Evolutionary conservation across 2,888 invertebrate genomes (phyloP).

Genomic region (Chymomyza caudatula): DNA sequence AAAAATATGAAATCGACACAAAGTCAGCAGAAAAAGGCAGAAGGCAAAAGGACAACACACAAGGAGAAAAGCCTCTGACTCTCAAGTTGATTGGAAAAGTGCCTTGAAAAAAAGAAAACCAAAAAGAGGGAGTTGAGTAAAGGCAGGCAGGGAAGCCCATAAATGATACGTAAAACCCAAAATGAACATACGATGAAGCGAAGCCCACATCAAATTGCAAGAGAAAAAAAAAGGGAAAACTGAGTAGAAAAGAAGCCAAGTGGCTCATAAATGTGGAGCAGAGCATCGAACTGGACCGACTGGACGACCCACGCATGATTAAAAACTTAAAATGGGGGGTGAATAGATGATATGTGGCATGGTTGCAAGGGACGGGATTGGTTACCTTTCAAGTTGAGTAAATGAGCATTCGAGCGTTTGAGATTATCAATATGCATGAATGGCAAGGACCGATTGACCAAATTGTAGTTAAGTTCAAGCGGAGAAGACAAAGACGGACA

Average conservation of each 20-base stretch:
- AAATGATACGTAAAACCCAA: slow-evolving; percentile 37
- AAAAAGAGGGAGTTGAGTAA: slow-evolving; percentile 19
- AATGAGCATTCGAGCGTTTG: slow-evolving; percentile 71
- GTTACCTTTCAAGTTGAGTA: slow-evolving; percentile 68
- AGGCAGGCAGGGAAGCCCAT: slow-evolving; percentile 41
- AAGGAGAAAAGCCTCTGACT: slow-evolving; percentile 17
- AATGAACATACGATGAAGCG: slow-evolving; percentile 49
- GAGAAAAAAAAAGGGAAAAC: slow-evolving; percentile 21
- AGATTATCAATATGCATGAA: slow-evolving; percentile 72
- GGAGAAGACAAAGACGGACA: slow-evolving; percentile 19
- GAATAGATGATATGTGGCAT: not conserved
- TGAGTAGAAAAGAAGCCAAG: slow-evolving; percentile 27
- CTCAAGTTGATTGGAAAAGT: slow-evolving; percentile 68
- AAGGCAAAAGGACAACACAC: slow-evolving; percentile 30
- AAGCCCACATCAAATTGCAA: slow-evolving; percentile 33
- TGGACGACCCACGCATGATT: slow-evolving; percentile 59
- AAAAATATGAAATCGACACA: slow-evolving; percentile 63
- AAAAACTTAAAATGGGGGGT: slow-evolving; percentile 46
- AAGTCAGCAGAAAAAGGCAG: slow-evolving; percentile 51
- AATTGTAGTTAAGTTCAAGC: slow-evolving; percentile 56
- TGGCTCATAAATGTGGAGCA: slow-evolving; percentile 1
- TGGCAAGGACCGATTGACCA: slow-evolving; percentile 35
- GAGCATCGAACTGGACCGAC: not conserved
- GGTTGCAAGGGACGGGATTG: not conserved
- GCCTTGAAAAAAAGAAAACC: slow-evolving; percentile 18